Base-by-base conservation (phyloP, 2,113 vertebrate species). In the Gobio gobio region DNA sequence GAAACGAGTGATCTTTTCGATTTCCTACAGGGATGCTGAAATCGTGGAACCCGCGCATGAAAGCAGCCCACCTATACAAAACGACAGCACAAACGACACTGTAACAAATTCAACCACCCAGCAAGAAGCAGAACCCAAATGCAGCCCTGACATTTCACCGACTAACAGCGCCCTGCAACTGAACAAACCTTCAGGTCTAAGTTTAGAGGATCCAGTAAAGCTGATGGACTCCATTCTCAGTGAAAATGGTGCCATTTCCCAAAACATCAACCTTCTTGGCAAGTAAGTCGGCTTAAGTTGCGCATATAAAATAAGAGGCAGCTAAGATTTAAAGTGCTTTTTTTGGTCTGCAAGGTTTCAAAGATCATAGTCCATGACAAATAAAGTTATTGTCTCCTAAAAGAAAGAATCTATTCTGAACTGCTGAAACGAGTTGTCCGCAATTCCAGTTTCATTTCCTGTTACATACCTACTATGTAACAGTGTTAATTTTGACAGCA, bases 161-260 rank as follows among this genome's bases (percentile, higher is more conserved):
- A 93, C 93, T 74, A 96, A 94, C 82, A 94, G 94, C 68, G 91
- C 95, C 22, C 90, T 98, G 47, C 97, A 95, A 90, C 91, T 97
- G 82, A 98, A 97, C 83, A 95, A 93, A 82, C 91, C 94, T 26
- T 95, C 95, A 0, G 66, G 83, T 22, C 92, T 96, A 85, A 96
- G 93, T 83, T 88, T 95, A 80, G 97, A 99, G 92, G 98, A 99
- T 85, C 97, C 97, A 0, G 92, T 99, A 29, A 97, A 96, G 77
- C 96, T 99, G 95, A 99, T 99, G 98, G 97, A 99, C 93, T 97
- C 97, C 79, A 98, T 99, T 89, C 94, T 99, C 72, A 98, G 90
- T 49, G 98, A 99, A 86, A 97, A 93, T 4, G 96, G 95, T 72
- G 95, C 95, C 0, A 96, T 98, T 88, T 96, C 96, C 51, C 96